A percentile compares a stretch with the other conserved stretches of the same genome.
Evolutionary conservation across 2,797 vertebrate species (phyloP).

Genomic region (Spinibarbus caldwelli): DNA sequence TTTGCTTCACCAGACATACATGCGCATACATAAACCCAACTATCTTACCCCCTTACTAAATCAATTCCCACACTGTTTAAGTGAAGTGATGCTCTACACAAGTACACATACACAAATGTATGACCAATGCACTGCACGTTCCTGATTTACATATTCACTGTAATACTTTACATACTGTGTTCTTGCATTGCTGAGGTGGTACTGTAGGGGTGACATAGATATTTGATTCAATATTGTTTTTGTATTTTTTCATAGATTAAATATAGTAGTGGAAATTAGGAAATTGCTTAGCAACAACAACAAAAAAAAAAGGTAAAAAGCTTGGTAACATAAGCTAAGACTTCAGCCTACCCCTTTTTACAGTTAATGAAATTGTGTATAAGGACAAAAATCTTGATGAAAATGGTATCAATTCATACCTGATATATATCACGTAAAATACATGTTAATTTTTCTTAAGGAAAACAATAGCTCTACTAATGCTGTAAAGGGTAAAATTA

Average conservation of each 20-base stretch:
- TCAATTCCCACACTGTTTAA: not conserved
- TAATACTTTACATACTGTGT: not conserved
- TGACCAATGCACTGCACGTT: not conserved
- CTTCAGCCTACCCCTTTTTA: not conserved
- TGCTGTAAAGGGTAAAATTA: not conserved
- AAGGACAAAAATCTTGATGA: not conserved
- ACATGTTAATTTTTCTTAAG: too few relatives aligned
- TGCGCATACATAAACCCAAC: not conserved
- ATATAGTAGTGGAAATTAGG: not conserved
- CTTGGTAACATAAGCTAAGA: not conserved
- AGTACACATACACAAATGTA: not conserved
- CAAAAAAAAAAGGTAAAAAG: not conserved
- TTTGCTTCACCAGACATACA: not conserved
- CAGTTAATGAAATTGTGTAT: not conserved
- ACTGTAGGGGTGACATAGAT: not conserved
- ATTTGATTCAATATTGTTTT: not conserved
- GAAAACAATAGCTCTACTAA: not conserved
- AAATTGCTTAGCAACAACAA: not conserved
- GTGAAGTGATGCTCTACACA: not conserved
- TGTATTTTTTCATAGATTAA: not conserved
- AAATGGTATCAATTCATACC: not conserved
- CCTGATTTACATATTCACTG: not conserved
- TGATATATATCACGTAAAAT: not conserved
- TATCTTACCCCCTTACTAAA: not conserved
- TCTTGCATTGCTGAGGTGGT: not conserved